phyloP scores from a whole-genome alignment of 2,113 vertebrate genomes.

The Galemys pyrenaicus region DNA sequence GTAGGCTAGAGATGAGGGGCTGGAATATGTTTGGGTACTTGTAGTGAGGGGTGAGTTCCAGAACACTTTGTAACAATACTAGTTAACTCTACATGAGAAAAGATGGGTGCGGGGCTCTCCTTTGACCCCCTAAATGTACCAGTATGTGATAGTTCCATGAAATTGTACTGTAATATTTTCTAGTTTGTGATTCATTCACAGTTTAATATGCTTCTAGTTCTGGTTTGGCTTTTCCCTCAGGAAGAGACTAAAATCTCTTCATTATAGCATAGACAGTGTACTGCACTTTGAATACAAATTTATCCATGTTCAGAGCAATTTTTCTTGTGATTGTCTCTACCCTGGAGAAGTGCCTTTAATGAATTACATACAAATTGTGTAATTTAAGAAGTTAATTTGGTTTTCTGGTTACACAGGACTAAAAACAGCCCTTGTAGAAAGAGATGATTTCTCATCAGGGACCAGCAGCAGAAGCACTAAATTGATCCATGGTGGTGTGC shows the following conservation, averaged over 20 bases:
- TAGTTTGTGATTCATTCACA: slow-evolving; percentile 79
- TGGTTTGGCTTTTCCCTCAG: slow-evolving; percentile 85
- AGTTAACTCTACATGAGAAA: background rate
- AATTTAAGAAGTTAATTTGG: slow-evolving; percentile 92
- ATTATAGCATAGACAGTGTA: slow-evolving; percentile 85
- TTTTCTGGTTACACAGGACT: slow-evolving; percentile 94
- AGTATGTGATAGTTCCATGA: background rate
- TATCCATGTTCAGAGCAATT: slow-evolving; percentile 87
- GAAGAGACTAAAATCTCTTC: slow-evolving; percentile 86
- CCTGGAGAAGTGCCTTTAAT: slow-evolving; percentile 90
- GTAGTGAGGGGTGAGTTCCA: background rate
- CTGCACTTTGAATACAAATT: slow-evolving; percentile 88
- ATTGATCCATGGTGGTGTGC: slow-evolving; percentile 97
- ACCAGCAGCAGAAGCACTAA: slow-evolving; percentile 96
- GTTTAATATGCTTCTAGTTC: slow-evolving; percentile 85
- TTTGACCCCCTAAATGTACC: background rate
- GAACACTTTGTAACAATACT: background rate
- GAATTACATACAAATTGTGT: slow-evolving; percentile 91
- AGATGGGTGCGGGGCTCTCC: background rate
- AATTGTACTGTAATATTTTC: slow-evolving; percentile 75
- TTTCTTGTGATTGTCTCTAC: slow-evolving; percentile 89
- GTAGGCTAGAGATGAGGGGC: background rate
- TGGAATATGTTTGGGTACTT: background rate
- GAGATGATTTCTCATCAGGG: slow-evolving; percentile 97
- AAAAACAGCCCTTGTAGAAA: slow-evolving; percentile 95